Conservation (phyloP, 2,888 invertebrate species). For the Epinotia ramella region DNA sequence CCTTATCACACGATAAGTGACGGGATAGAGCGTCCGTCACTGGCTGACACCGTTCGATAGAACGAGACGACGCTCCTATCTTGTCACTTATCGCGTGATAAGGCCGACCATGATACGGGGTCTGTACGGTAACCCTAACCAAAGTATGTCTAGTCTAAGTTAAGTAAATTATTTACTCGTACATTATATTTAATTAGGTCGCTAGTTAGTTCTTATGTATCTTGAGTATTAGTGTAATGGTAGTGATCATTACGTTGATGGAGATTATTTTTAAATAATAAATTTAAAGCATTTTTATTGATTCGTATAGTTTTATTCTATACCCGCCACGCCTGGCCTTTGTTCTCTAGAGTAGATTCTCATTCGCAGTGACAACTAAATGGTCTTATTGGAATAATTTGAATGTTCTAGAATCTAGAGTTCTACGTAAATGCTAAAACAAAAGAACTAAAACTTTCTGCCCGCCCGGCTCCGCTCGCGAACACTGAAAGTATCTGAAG, state of each 20-base stretch:
- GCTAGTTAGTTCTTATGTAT: background rate
- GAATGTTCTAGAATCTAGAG: background rate
- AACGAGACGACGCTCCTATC: no score
- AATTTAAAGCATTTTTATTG: background rate
- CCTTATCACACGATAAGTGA: no score
- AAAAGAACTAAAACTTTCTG: background rate
- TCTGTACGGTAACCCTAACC: constrained; percentile 28
- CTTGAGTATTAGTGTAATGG: background rate
- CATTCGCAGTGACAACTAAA: background rate
- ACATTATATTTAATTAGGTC: background rate
- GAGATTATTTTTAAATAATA: background rate
- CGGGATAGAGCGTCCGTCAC: no score
- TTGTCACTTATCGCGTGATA: no score
- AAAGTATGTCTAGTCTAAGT: constrained; percentile 37
- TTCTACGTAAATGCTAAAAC: background rate
- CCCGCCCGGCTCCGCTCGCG: no score
- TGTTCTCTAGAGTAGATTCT: background rate
- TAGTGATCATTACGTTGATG: constrained; percentile 8
- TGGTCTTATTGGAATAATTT: background rate
- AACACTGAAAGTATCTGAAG: no score
- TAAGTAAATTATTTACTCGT: constrained; percentile 20
- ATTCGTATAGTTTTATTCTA: background rate
- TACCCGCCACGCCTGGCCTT: background rate
- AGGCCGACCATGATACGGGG: no score
- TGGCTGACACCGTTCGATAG: no score